Conservation (phyloP, 2,797 vertebrate species). For the Tragelaphus eurycerus region DNA sequence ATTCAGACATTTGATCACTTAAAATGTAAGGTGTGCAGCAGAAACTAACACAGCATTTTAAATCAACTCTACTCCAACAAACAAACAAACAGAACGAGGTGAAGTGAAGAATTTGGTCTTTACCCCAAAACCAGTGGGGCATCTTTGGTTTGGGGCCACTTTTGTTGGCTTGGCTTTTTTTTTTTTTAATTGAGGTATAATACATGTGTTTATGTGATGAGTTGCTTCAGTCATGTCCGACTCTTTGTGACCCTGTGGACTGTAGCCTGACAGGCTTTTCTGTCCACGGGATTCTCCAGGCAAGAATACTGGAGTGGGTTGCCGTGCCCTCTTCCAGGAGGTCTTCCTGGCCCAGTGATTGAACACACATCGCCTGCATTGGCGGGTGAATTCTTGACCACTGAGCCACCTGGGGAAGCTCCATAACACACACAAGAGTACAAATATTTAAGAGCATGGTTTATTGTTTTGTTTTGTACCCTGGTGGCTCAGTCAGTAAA, state of each 20-base stretch:
- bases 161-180: not conserved
- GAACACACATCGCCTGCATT: not conserved
- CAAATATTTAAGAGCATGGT: not conserved
- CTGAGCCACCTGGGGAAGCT: not conserved
- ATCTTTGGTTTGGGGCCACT: not conserved
- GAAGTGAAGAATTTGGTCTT: not conserved
- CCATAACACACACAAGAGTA: not conserved
- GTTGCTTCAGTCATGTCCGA: not conserved
- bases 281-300: not conserved
- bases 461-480: not conserved
- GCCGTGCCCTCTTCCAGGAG: not conserved
- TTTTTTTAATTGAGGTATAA: not conserved
- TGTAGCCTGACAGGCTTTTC: not conserved
- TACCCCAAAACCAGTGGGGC: not conserved
- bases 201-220: not conserved
- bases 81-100: not conserved
- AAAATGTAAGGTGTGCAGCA: not conserved
- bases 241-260: not conserved
- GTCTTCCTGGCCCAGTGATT: not conserved
- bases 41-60: not conserved
- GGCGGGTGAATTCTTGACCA: not conserved
- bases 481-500: not conserved
- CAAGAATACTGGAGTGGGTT: not conserved
- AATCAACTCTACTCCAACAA: not conserved
- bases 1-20: not conserved